Evolutionary conservation across 2,113 vertebrate genomes (phyloP), one percentile per base, ranked within the genome.

Genomic region (Hymenochirus boettgeri): DNA sequence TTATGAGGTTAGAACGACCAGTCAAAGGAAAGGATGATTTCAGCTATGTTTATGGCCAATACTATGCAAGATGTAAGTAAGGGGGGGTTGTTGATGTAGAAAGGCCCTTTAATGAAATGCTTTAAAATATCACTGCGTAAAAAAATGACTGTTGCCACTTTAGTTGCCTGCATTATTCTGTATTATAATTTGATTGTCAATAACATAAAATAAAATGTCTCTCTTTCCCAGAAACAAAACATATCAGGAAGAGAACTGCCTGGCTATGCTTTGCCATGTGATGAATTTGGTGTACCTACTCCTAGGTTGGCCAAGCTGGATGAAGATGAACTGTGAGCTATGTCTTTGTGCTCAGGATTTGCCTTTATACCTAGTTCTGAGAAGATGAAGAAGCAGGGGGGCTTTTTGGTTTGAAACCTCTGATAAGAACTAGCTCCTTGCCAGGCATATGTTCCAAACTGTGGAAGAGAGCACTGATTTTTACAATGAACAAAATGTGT

Each of bases 291-390:
- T 19, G 47, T 64, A 58, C 74, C 65, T 23, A 48, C 37, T 45
- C 81, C 81, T 65, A 77, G 70, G 70, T 82, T 95, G 56, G 83
- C 90, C 69, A 89, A 92, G 80, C 82, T 95, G 42, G 85, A 85
- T 7, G 92, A 95, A 77, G 92, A 95, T 37, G 92, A 94, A 78
- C 81, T 93, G 75, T 95, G 80, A 83, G 24, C 31, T 58, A 10
- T 19, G 24, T 10, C 50, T 26, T 2, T 12, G 22, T 63, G 25
- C 33, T 52, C 47, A 53, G 62, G 27, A 26, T 8, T 31, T 53
- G 24, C 12, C 17, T 50, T 26, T 26, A 17, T 29, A 24, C 22
- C 37, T 25, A 22, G 39, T 6, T 23, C 42, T 37, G 57, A n/a
- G 24, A 55, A 7, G 39, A n/a, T 22, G 46, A 39, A 23, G n/a